phyloP scores from a whole-genome alignment of 1,140 invertebrate genomes.

The Semibalanus balanoides region DNA sequence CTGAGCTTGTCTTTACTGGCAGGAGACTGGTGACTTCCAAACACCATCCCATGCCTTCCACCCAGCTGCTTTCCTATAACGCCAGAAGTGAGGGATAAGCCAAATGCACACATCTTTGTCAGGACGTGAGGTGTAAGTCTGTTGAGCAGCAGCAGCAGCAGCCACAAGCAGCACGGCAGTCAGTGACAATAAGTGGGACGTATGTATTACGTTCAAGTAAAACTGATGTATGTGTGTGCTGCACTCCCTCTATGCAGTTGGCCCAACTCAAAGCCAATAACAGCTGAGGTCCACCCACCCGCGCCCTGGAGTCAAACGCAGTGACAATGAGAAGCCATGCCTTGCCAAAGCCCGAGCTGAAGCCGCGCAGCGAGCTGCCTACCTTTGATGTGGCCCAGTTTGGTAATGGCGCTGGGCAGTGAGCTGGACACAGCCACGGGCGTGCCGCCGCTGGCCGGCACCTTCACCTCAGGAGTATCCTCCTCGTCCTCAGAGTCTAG shows the following conservation, averaged over 20 bases:
- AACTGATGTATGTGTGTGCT: no score
- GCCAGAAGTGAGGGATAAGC: neutral
- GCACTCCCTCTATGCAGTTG: no score
- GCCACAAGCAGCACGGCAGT: no score
- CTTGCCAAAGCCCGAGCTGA: slow-evolving; percentile 8
- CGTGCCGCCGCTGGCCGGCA: slow-evolving; percentile 42
- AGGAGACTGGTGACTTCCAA: slow-evolving; percentile 40
- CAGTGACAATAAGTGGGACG: no score
- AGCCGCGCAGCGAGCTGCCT: slow-evolving; percentile 11
- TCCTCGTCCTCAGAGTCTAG: slow-evolving; percentile 53
- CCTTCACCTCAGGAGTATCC: slow-evolving; percentile 42
- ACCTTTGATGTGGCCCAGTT: slow-evolving; percentile 13
- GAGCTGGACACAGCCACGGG: slow-evolving; percentile 45
- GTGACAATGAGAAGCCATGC: slow-evolving; percentile 6
- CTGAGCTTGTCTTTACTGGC: neutral
- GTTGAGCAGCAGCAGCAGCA: no score
- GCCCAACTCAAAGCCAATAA: no score
- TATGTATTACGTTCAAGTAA: no score
- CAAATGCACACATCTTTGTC: no score
- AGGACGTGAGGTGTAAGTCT: no score
- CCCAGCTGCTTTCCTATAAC: slow-evolving; percentile 45
- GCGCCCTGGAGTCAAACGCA: no score
- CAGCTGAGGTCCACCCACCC: neutral
- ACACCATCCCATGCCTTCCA: slow-evolving; percentile 50
- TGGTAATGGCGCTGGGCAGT: slow-evolving; percentile 14